Base-by-base conservation (phyloP, 2,888 invertebrate species). In the Chaitophorus viminalis region DNA sequence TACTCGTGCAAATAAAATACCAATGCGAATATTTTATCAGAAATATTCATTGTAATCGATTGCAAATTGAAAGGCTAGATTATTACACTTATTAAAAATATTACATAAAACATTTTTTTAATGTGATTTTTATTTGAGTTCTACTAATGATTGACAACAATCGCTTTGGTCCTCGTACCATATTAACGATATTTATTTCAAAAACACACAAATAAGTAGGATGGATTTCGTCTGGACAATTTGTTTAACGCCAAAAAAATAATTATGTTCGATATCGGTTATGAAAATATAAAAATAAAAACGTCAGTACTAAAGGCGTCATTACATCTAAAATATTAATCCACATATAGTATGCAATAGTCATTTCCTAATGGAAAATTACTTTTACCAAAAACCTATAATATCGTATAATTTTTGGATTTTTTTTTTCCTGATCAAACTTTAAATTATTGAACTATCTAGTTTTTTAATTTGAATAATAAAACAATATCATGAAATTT, bases 181-280 rank as follows among this genome's bases (percentile, higher is more conserved):
- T 3, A 0, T 33, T n/a, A 39, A 14, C 3, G 18, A 82, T 9
- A 8, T 52, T 82, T n/a, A n/a, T 82, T 72, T 33, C 4, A 39
- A 25, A 70, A 52, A 31, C 31, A 77, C 77, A 77, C 17, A 77
- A 31, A 77, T 31, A 21, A n/a, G n/a, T n/a, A n/a, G n/a, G n/a
- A n/a, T 8, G 3, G 31, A 39, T 77, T 29, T 52, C 21, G 31
- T 54, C 17, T 14, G 31, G 31, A 29, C 77, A 33, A 77, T 52
- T 77, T 72, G 9, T 46, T 82, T 82, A 46, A 52, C 31, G 25
- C 31, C n/a, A n/a, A n/a, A 31, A 70, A 70, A 72, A 82, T 52
- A 33, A 52, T 72, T 52, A 25, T 11, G 52, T 70, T 25, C 21
- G 33, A 31, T 68, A 11, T 31, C 79, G 21, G 17, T 18, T 9